A percentile compares a stretch with the other conserved stretches of the same genome.
Evolutionary conservation across 2,888 invertebrate species (phyloP).

Genomic region (Apamea epomidion): DNA sequence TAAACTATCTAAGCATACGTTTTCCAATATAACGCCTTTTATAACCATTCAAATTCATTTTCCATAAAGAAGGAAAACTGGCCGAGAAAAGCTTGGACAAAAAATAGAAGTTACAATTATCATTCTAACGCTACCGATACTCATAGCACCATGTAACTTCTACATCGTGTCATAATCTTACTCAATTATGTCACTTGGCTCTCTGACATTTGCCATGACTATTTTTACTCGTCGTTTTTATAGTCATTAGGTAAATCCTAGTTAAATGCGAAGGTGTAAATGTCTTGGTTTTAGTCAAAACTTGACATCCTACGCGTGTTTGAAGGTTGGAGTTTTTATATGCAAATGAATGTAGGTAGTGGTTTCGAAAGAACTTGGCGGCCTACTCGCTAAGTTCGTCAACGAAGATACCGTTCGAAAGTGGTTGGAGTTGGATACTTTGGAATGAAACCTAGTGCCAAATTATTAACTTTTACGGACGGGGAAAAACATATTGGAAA

Average conservation of each 20-base stretch:
- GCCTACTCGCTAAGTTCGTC: neutral
- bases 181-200: neutral
- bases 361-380: conserved; percentile 14
- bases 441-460: no score
- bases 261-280: conserved; percentile 26
- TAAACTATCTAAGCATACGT: no score
- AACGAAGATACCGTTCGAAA: neutral
- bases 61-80: neutral
- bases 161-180: neutral
- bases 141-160: neutral
- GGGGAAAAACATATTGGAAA: no score
- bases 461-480: no score
- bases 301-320: conserved; percentile 26
- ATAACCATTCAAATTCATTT: no score
- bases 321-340: conserved; percentile 29
- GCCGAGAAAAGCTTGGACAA: neutral
- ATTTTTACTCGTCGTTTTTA: conserved; percentile 61
- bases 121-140: neutral
- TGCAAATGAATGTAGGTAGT: conserved; percentile 15
- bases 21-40: no score
- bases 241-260: conserved; percentile 53
- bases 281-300: conserved; percentile 41
- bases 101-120: neutral
- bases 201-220: conserved; percentile 54
- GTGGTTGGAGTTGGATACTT: no score